Conservation (phyloP, 1,140 invertebrate genomes). For the Caenorhabditis inopinata region DNA sequence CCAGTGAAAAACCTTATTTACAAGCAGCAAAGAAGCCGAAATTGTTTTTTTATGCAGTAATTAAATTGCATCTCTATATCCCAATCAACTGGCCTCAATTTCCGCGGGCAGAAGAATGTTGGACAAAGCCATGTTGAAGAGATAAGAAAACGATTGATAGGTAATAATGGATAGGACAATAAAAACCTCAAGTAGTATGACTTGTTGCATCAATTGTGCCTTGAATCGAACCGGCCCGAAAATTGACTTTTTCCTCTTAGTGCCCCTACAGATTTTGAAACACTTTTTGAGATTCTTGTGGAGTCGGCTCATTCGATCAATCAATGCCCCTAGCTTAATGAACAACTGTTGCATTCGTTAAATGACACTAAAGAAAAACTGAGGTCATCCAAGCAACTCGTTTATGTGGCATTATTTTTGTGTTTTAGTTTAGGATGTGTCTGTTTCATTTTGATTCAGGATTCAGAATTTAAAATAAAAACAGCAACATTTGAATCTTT, state of each 20-base stretch:
- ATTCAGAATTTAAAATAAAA: too few relatives aligned
- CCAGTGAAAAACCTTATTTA: not conserved
- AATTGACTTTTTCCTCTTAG: not conserved
- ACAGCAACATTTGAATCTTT: too few relatives aligned
- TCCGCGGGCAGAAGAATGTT: not conserved
- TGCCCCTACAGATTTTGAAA: too few relatives aligned
- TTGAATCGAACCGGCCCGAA: not conserved
- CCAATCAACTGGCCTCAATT: not conserved
- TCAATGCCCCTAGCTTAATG: not conserved
- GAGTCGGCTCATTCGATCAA: not conserved
- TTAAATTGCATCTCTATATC: not conserved
- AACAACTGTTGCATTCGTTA: too few relatives aligned
- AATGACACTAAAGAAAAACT: too few relatives aligned
- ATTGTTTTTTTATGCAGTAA: constrained; percentile 11
- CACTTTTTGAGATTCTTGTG: too few relatives aligned
- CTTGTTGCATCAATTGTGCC: not conserved
- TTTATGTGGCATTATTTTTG: too few relatives aligned
- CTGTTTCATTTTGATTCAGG: too few relatives aligned
- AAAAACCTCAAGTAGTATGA: not conserved
- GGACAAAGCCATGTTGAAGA: not conserved
- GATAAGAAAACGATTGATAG: constrained; percentile 8
- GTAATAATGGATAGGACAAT: not conserved
- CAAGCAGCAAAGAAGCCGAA: not conserved
- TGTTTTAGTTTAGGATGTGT: too few relatives aligned
- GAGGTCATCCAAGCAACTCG: too few relatives aligned